Evolutionary conservation across 2,113 vertebrate genomes (phyloP), one percentile per base, ranked within the genome.

Genomic region (Pterocles gutturalis): DNA sequence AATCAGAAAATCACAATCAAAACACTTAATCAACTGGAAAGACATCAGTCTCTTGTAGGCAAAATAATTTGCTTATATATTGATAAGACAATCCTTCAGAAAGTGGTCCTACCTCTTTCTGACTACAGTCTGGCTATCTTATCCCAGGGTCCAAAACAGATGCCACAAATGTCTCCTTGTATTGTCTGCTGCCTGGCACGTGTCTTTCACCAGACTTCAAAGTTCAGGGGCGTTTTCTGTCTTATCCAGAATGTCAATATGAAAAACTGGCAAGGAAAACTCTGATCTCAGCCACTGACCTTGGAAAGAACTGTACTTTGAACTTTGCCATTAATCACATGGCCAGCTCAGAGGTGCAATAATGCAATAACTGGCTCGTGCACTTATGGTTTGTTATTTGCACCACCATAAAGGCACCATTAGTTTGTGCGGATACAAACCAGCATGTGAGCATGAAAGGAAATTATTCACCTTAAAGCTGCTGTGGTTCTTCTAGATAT

Each of bases 251-350:
- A 82, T 24, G 51, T 71, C 77, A 84, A n/a, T 75, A 83, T 38
- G 43, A 75, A 89, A 89, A 83, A 45, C 24, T 34, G 25, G 17
- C 64, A 48, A 60, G 26, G 46, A 36, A 79, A 18, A 8, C n/a
- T 53, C 26, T 25, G 43, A 67, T 29, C 36, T n/a, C 25, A 53
- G 73, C 29, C 46, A 51, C 43, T 62, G 57, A 51, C 31, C 25
- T 84, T 20, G 38, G 31, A 60, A 72, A 94, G 48, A 84, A 29
- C 43, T 71, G 51, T 18, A 67, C 61, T 93, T 89, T 72, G 84
- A 82, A 66, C 48, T 46, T 55, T 0, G 0, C 22, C 1, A 1
- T 54, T 54, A 3, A 7, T 62, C 26, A 43, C 8, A 1, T 22
- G 1, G 8, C 34, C 53, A 64, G 45, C 57, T 83, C 78, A 90